A percentile compares a stretch with the other conserved stretches of the same genome.
Conservation (phyloP, 2,113 vertebrate species). For the Connochaetes taurinus region DNA sequence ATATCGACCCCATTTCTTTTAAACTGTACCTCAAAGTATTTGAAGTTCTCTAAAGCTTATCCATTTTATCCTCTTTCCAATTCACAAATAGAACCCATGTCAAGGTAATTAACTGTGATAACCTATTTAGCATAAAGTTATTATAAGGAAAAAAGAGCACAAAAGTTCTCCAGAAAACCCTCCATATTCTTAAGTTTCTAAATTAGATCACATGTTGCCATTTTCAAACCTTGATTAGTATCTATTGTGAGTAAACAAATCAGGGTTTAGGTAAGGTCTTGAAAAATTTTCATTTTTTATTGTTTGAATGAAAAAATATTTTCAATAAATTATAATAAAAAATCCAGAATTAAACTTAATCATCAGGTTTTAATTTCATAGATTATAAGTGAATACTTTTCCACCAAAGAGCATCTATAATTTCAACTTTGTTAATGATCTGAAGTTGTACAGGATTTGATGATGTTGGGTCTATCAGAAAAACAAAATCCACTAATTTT, state of each 20-base stretch:
- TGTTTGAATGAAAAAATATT: not conserved
- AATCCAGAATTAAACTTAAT: not conserved
- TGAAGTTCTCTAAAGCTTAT: constrained; percentile 63
- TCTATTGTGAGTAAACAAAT: not conserved
- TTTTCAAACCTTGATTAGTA: not conserved
- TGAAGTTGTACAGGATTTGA: not conserved
- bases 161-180: not conserved
- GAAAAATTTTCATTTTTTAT: not conserved
- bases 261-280: not conserved
- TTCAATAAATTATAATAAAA: not conserved
- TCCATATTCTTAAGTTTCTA: not conserved
- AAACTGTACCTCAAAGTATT: constrained; percentile 50
- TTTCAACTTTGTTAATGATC: not conserved
- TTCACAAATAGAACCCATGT: constrained; percentile 32
- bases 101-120: constrained; percentile 63
- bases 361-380: not conserved
- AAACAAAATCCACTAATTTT: not conserved
- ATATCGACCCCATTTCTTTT: constrained; percentile 65
- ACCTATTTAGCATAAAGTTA: constrained; percentile 56
- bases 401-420: not conserved
- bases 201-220: not conserved
- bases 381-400: not conserved
- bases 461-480: not conserved
- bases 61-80: constrained; percentile 60
- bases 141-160: constrained; percentile 15